Percentiles rank a stretch among this genome's conserved stretches.
Conservation (phyloP, 2,113 vertebrate species). For the Psammodynastes pulverulentus region DNA sequence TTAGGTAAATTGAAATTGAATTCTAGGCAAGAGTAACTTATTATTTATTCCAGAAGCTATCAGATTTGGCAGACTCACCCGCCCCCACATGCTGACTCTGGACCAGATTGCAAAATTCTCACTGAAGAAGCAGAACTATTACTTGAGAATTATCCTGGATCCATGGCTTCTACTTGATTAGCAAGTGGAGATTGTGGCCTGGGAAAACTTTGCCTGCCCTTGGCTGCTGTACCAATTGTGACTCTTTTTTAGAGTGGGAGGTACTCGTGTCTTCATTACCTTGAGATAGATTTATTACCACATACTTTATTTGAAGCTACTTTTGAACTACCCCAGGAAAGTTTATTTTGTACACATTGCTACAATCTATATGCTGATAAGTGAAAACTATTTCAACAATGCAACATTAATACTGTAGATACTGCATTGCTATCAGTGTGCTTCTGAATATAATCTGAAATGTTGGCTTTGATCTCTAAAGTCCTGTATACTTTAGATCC, state of each 20-base stretch:
- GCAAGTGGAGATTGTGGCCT: neutral
- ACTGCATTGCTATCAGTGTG: neutral
- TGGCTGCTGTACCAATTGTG: neutral
- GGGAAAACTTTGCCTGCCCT: neutral
- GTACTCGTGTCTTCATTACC: neutral
- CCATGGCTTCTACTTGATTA: neutral
- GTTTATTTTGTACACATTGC: neutral
- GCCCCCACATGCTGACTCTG: neutral
- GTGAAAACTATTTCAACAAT: neutral
- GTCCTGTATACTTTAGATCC: neutral
- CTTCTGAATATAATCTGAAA: neutral
- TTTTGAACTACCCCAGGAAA: neutral
- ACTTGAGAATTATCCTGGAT: neutral
- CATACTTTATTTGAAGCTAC: neutral
- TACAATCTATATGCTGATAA: neutral
- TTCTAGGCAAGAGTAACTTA: neutral
- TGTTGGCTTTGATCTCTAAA: neutral
- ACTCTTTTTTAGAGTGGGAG: neutral
- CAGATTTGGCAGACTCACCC: neutral
- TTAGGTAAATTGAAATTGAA: neutral
- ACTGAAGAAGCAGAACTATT: neutral
- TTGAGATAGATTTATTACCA: neutral
- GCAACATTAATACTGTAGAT: neutral
- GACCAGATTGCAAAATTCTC: neutral
- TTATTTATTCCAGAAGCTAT: neutral